Evolutionary conservation across 1,140 invertebrate species (phyloP), one percentile per base, ranked within the genome.

Genomic region (Drosophila lini): DNA sequence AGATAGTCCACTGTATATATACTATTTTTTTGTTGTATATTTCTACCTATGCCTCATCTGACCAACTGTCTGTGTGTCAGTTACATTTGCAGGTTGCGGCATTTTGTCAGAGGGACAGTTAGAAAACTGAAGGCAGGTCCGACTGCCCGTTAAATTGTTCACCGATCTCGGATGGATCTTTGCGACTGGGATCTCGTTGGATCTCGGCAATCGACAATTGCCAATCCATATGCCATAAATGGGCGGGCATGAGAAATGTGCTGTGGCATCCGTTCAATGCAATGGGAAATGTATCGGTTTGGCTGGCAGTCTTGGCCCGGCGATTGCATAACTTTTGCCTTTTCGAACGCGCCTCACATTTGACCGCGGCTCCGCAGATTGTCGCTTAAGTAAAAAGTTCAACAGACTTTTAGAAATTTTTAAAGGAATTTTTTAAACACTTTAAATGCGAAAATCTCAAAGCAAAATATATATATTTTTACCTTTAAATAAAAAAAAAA

Each of bases 101-200:
- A 88, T 88, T 88, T 89, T 88, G 83, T 88, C 83, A 88, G 83
- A 88, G 83, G 83, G 83, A 88, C 83, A 88, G 83, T 88, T 88
- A 88, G 83, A 88, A 55, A 55, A 80, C 42, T 71, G 73, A 86
- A 88, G 83, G 84, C 84, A 69, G 76, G 65, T 52, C 65, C 64
- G 38, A 32, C 45, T 36, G 74, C 63, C 74, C 74, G 75, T 78
- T 78, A 78, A 78, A 78, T 78, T 78, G 62, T 77, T 44, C 74
- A 77, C 55, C 74, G 74, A 76, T 76, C 74, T 68, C 15, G 71
- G 47, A 45, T 41, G 74, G 74, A 76, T 75, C 82, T 78, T 25
- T 25, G 63, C 32, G 76, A 70, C 45, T 56, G 58, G 50, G 52
- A 62, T 73, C 36, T 31, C 38, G 13, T 13, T 34, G 58, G 25